Base-by-base conservation (phyloP, 2,888 invertebrate genomes). In the Ypsolopha sequella region DNA sequence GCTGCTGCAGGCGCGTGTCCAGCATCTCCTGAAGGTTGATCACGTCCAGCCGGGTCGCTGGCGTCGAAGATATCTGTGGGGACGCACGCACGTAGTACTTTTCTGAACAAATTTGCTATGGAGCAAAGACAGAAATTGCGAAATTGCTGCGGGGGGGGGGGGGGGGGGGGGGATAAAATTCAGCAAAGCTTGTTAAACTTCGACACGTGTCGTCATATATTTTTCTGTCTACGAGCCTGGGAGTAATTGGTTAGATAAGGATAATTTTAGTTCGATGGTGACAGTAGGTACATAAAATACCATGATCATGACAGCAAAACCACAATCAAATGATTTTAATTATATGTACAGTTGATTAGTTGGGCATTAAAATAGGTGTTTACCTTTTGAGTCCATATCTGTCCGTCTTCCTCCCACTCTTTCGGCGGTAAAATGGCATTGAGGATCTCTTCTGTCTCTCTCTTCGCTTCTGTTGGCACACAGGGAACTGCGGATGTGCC, bases 21-120 rank as follows among this genome's bases (percentile, higher is more conserved):
- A 99, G 84, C 85, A 96, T 96, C 77, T 99, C 98, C 82, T 98
- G 98, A 11, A 99, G 88, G 78, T 97, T 97, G 58, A 98, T 93
- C 10, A 99, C 97, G 81, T 99, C 99, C 62, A 97, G 87, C 49
- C 99, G 89, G 0, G 99, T 99, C 1, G 98, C 97, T 4, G 99
- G 99, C 2, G 95, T 97, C 52, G 97, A 96, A 0, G 98, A 98
- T 59, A 99, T 96, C 89, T 94, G 56, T 38, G 9, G 11, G 1
- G 13, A 8, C 33, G 33, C 7, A 3, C 9, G 39, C 1, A 39
- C 9, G 2, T 3, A 3, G 24, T 39, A n/a, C n/a, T n/a, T n/a
- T n/a, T n/a, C n/a, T n/a, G n/a, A n/a, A n/a, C n/a, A n/a, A n/a
- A n/a, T n/a, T n/a, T n/a, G n/a, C n/a, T n/a, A n/a, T n/a, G n/a